These are phyloP conservation scores for Schmidtea mediterranea DNA, from an alignment of 1,140 invertebrate species.

Conservation along the genomic window DNA sequence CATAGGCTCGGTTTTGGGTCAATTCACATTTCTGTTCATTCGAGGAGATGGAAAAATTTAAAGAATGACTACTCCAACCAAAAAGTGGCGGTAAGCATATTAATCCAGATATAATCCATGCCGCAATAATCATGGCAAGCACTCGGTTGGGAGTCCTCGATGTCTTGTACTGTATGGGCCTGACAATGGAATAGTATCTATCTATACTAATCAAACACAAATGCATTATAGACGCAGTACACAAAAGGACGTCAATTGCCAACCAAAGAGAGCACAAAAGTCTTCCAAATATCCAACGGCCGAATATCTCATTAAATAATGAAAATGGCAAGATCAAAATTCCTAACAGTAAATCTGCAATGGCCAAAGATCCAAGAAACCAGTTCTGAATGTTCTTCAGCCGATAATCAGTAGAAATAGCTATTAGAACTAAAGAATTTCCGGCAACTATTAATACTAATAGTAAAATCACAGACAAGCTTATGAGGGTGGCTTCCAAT, in stretches of 20 bases:
- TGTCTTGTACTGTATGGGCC: not conserved
- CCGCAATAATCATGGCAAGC: conserved; percentile 59
- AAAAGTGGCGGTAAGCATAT: conserved; percentile 85
- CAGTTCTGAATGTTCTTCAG: conserved; percentile 87
- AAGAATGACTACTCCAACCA: conserved; percentile 51
- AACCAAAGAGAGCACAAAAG: conserved; percentile 71
- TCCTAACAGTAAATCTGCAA: conserved; percentile 76
- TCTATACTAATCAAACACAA: conserved; percentile 25
- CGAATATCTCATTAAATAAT: conserved; percentile 60
- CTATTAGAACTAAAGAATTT: not conserved
- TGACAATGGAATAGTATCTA: conserved; percentile 46
- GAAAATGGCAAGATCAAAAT: conserved; percentile 89
- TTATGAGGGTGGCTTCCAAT: not conserved
- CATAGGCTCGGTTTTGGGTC: conserved; percentile 38
- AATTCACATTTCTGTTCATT: conserved; percentile 3
- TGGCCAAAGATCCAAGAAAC: conserved; percentile 81
- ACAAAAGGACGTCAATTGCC: conserved; percentile 68
- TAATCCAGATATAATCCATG: conserved; percentile 79
- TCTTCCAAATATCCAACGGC: conserved; percentile 63
- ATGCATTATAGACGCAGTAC: conserved; percentile 58
- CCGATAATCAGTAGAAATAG: conserved; percentile 12
- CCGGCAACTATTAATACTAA: not conserved
- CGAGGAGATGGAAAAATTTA: not conserved
- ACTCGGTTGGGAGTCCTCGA: conserved; percentile 31
- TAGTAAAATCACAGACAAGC: not conserved